Evolutionary conservation across 2,888 invertebrate species (phyloP), one percentile per base, ranked within the genome.

Genomic region (Eristalis pertinax): DNA sequence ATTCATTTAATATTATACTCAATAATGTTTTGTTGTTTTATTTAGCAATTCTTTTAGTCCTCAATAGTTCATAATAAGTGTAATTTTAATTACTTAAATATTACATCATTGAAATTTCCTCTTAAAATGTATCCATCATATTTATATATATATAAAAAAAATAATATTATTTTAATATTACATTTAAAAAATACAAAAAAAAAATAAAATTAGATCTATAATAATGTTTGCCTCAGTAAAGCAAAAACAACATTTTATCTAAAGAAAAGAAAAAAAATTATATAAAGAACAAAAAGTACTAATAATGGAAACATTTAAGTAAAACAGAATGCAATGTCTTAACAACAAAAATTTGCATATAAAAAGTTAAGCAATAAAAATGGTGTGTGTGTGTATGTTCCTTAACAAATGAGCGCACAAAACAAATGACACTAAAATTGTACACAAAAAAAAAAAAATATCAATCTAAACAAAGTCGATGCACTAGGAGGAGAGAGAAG

Each of bases 361-460:
- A 38, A 24, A 50, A 11, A 73, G 24, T 24, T 58, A 32, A 78
- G 24, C 41, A 64, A 63, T 32, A 19, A 60, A 32, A 67, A 72
- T 70, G 64, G 79, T 84, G 87, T 87, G 69, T 87, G 69, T 74
- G 79, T 84, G 86, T 87, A 73, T 60, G 63, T 56, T 80, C 73
- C 67, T 84, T 87, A 87, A 87, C 87, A 84, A 87, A 87, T 87
- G 84, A 84, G 72, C 75, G 84, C 32, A 70, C 41, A 65, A 58
- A 73, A 58, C 38, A 76, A 76, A 78, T 73, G 68, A 82, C 67
- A 86, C 78, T 78, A 56, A 77, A 63, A 11, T 56, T 32, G 64
- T 38, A 13, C 3, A 13, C n/a, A 26, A 50, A 72, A 68, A 26
- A 50, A 68, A 63, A 65, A 62, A 32, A 56, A 38, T 65, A 67